These are phyloP conservation scores for Pseudopleuronectes americanus DNA, from an alignment of 2,797 vertebrate genomes.

Conservation along the genomic window DNA sequence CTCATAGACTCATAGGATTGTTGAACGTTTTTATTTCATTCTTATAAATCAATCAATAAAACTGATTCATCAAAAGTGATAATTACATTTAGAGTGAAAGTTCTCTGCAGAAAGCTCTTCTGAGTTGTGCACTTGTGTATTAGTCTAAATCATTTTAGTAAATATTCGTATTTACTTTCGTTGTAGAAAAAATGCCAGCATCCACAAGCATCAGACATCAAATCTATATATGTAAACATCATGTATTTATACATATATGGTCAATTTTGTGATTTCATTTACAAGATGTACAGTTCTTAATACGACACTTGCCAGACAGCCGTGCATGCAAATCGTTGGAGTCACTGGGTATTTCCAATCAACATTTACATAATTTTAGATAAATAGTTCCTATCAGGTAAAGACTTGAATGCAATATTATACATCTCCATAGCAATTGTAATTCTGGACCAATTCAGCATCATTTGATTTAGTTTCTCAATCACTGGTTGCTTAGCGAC, in stretches of 20 bases:
- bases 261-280: slow-evolving; percentile 38
- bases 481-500: slow-evolving; percentile 24
- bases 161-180: too few species aligned
- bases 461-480: slow-evolving; percentile 5
- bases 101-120: neutral
- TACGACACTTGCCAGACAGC: slow-evolving; percentile 15
- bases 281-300: slow-evolving; percentile 33
- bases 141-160: too few species aligned
- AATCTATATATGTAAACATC: neutral
- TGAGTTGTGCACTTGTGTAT: too few species aligned
- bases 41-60: too few species aligned
- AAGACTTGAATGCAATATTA: slow-evolving; percentile 12
- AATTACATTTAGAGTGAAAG: too few species aligned
- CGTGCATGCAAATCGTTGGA: slow-evolving; percentile 57
- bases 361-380: neutral
- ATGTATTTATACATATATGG: neutral
- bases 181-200: neutral
- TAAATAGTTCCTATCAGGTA: slow-evolving; percentile 19
- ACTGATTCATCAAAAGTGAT: too few species aligned
- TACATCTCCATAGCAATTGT: neutral
- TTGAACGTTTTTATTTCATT: neutral
- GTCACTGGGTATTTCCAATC: slow-evolving; percentile 2
- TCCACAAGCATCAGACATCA: slow-evolving; percentile 16
- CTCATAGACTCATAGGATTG: neutral
- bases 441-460: neutral